A percentile compares a stretch with the other conserved stretches of the same genome.
Conservation (phyloP, 2,888 invertebrate genomes). For the Mythimna pallens region DNA sequence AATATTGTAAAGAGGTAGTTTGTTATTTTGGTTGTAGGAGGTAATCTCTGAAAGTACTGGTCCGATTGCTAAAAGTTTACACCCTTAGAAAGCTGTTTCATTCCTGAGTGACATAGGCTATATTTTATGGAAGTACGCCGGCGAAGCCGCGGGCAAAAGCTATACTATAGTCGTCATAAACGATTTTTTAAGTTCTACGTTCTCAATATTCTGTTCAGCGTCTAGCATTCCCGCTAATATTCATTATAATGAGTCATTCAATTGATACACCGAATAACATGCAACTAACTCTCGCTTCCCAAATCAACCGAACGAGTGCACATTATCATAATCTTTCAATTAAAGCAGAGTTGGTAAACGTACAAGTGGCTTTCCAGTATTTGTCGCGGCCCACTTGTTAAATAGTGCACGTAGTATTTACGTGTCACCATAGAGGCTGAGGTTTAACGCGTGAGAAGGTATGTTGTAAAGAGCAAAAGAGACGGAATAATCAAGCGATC, state of each 20-base stretch:
- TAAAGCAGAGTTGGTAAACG: slow-evolving; percentile 65
- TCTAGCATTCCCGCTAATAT: not conserved
- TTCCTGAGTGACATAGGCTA: too few relatives aligned
- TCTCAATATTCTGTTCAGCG: not conserved
- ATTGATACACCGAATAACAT: slow-evolving; percentile 12
- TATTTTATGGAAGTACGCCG: too few relatives aligned
- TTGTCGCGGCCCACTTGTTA: slow-evolving; percentile 81
- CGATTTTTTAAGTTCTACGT: not conserved
- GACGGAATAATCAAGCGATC: slow-evolving; percentile 50
- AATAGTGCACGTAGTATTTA: slow-evolving; percentile 84
- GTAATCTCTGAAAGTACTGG: too few relatives aligned
- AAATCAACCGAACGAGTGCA: slow-evolving; percentile 43
- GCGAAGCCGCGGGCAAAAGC: too few relatives aligned
- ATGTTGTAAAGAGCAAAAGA: slow-evolving; percentile 62
- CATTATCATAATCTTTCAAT: slow-evolving; percentile 62
- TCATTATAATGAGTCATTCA: slow-evolving; percentile 8
- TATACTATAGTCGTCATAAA: not conserved
- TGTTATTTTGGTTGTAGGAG: too few relatives aligned
- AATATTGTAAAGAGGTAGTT: too few relatives aligned
- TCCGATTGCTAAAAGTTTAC: too few relatives aligned
- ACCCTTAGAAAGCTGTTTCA: too few relatives aligned
- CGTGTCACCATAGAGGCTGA: slow-evolving; percentile 79
- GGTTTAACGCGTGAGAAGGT: slow-evolving; percentile 68
- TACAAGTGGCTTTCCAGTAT: slow-evolving; percentile 72
- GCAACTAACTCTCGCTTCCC: slow-evolving; percentile 25